Evolutionary conservation across 2,797 vertebrate species (phyloP), one percentile per base, ranked within the genome.

Genomic region (Cyclura pinguis): DNA sequence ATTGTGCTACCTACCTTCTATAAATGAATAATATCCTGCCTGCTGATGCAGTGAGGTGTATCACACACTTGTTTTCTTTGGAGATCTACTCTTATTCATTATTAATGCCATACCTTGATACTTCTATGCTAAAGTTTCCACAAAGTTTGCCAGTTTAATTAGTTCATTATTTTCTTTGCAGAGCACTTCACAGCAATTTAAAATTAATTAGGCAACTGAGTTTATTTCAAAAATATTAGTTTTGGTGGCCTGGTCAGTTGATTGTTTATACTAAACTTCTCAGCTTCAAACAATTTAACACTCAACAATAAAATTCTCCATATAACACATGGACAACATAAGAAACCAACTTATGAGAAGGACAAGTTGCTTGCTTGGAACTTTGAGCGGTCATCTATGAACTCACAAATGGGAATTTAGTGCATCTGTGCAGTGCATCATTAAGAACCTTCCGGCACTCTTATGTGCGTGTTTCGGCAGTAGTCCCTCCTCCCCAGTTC

Each of bases 91-190:
- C 89, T 96, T 91, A 93, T 97, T 90, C 93, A 97, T 97, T 96
- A 97, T 97, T 97, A 94, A 97, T 97, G 92, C 90, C 91, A 91
- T 92, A 93, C 91, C 93, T 92, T 89, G 91, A 92, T 94, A 93
- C 88, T 93, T 94, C 88, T 94, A 91, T 88, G 87, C 93, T 94
- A 93, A 95, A 95, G 92, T 97, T 97, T 97, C 96, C 95, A 96
- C 18, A n/a, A 92, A 92, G 95, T 94, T 94, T 96, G 95, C 94
- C 96, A 96, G 92, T 89, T 89, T 84, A 90, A 92, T 93, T 92
- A 94, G 87, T 88, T 95, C 88, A 22, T 80, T 59, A 42, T 92
- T 93, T 91, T 93, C 92, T 91, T 73, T 90, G 87, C 0, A 80
- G 85, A 89, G 84, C 90, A 88, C 59, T 81, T 80, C 67, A 69